These are phyloP conservation scores for Burhinus oedicnemus DNA, from an alignment of 2,113 vertebrate genomes.

Conservation along the genomic window DNA sequence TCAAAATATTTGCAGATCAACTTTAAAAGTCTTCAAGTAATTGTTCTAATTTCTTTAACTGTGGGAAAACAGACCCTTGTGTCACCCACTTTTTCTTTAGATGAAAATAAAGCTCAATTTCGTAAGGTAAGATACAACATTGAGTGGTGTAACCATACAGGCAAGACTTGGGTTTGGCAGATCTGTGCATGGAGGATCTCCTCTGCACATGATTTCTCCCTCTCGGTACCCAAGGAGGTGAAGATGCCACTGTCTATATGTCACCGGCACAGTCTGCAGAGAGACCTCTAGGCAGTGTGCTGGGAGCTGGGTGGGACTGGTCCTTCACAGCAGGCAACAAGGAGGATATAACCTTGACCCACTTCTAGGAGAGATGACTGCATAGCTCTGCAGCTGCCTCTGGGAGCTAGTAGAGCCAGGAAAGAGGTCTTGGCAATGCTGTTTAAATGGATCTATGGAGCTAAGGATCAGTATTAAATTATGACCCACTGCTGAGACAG, in stretches of 20 bases:
- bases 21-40: not conserved
- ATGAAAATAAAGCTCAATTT: not conserved
- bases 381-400: not conserved
- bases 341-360: not conserved
- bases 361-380: not conserved
- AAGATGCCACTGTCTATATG: rapidly evolving
- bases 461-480: not conserved
- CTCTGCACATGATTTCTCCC: not conserved
- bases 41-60: not conserved
- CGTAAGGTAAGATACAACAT: not conserved
- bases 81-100: not conserved
- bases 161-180: not conserved
- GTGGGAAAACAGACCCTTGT: not conserved
- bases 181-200: not conserved
- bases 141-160: not conserved
- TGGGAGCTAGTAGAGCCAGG: not conserved
- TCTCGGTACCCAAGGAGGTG: not conserved
- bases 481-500: not conserved
- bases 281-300: not conserved
- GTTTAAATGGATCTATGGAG: not conserved
- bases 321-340: not conserved
- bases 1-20: not conserved
- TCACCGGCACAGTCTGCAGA: not conserved
- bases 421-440: not conserved
- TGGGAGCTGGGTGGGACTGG: not conserved